These are phyloP conservation scores for Sinosuthora webbiana DNA, from an alignment of 2,113 vertebrate genomes.

Conservation along the genomic window DNA sequence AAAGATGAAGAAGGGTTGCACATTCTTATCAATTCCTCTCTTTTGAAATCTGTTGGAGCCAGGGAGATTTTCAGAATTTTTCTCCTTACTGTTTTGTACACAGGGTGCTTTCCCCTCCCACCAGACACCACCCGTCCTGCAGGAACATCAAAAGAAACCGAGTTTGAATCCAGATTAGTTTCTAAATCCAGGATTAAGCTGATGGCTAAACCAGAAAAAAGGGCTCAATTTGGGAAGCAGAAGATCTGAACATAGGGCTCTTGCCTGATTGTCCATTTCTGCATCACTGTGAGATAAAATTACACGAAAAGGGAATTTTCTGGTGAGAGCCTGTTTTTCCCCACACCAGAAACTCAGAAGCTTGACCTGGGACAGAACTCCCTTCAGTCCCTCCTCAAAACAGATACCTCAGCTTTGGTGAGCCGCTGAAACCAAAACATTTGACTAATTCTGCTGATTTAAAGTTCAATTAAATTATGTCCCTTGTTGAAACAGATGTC, in stretches of 20 bases:
- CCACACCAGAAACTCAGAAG: background rate
- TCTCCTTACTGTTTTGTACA: background rate
- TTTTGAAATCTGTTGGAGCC: conserved; percentile 23
- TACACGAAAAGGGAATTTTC: background rate
- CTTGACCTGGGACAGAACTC: background rate
- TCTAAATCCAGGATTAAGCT: conserved; percentile 29
- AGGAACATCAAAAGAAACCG: conserved; percentile 3
- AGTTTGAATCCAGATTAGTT: conserved; percentile 19
- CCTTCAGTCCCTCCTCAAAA: background rate
- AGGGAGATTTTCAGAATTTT: background rate
- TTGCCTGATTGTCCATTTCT: background rate
- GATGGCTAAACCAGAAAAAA: background rate
- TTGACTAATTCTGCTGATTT: background rate
- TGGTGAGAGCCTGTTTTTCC: background rate
- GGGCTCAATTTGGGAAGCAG: background rate
- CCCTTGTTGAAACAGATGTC: background rate
- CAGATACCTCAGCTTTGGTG: background rate
- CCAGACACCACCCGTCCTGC: background rate
- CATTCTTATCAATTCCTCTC: conserved; percentile 25
- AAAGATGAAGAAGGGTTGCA: background rate
- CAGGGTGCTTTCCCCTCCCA: background rate
- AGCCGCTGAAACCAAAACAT: background rate
- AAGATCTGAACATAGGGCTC: background rate
- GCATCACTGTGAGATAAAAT: background rate
- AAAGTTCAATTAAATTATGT: background rate